A percentile compares a stretch with the other conserved stretches of the same genome.
These are phyloP conservation scores for Penaeus vannamei DNA, from an alignment of 1,140 invertebrate genomes.

Conservation along the genomic window DNA sequence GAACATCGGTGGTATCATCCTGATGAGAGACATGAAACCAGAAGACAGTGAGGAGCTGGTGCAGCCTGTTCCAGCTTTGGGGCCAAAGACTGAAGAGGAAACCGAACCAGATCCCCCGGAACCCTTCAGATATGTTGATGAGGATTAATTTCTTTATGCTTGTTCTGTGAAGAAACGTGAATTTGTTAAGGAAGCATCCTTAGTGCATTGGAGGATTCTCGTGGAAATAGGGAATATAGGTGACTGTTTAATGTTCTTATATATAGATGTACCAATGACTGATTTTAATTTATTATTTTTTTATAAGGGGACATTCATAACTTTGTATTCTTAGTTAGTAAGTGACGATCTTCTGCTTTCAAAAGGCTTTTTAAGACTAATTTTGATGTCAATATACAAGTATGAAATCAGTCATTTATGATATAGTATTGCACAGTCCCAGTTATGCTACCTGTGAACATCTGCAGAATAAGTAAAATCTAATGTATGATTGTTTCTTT, in stretches of 20 bases:
- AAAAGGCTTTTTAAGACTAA: too few relatives aligned
- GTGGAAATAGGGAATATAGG: not conserved
- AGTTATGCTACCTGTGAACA: too few relatives aligned
- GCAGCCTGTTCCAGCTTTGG: constrained; percentile 84
- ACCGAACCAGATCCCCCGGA: constrained; percentile 97
- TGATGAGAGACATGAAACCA: constrained; percentile 84
- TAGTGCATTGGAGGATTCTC: not conserved
- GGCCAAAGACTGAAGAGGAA: constrained; percentile 77
- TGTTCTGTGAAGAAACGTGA: not conserved
- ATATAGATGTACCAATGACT: not conserved
- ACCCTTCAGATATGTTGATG: constrained; percentile 94
- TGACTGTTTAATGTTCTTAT: not conserved
- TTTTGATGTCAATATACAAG: too few relatives aligned
- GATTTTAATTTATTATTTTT: constrained; percentile 19
- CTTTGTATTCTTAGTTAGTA: too few relatives aligned
- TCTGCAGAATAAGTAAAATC: too few relatives aligned
- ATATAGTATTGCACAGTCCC: too few relatives aligned
- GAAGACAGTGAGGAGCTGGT: constrained; percentile 89
- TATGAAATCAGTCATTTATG: too few relatives aligned
- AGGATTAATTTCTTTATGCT: constrained; percentile 46
- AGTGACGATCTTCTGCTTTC: too few relatives aligned
- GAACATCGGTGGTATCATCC: constrained; percentile 95
- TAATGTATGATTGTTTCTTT: too few relatives aligned
- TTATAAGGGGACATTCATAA: constrained; percentile 5
- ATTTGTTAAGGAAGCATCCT: not conserved